Evolutionary conservation across 2,113 vertebrate genomes (phyloP).

Genomic region (Setophaga coronata): DNA sequence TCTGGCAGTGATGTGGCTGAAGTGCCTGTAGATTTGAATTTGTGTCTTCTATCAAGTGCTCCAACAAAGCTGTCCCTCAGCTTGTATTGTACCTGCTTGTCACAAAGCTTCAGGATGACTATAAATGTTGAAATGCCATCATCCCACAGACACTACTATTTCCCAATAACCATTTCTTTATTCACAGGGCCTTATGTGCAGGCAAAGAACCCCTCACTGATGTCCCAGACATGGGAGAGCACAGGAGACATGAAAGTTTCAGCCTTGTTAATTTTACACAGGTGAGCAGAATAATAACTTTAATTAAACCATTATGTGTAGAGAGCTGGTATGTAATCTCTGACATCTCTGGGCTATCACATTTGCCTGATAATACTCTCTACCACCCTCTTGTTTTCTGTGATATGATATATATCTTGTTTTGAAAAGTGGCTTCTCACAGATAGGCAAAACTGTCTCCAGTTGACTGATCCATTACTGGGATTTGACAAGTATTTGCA

Average conservation of each 20-base stretch:
- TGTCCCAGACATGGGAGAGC: neutral
- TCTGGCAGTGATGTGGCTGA: neutral
- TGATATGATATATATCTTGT: neutral
- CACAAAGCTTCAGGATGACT: neutral
- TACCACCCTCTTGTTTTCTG: neutral
- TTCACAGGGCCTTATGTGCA: neutral
- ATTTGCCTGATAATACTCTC: neutral
- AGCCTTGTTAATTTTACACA: neutral
- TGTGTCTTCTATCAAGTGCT: neutral
- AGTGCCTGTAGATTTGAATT: neutral
- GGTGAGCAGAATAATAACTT: neutral
- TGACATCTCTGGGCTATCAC: neutral
- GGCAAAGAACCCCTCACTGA: neutral
- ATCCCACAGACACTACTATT: neutral
- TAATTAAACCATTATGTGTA: neutral
- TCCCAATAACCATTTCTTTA: neutral
- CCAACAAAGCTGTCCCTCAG: neutral
- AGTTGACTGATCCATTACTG: neutral
- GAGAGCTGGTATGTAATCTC: neutral
- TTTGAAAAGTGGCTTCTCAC: constrained; percentile 1
- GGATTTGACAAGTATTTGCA: neutral
- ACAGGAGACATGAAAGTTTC: neutral
- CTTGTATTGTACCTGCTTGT: neutral
- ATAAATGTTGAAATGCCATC: neutral
- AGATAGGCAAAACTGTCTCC: neutral